Base-by-base conservation (phyloP, 1,140 invertebrate species). In the Riptortus pedestris region DNA sequence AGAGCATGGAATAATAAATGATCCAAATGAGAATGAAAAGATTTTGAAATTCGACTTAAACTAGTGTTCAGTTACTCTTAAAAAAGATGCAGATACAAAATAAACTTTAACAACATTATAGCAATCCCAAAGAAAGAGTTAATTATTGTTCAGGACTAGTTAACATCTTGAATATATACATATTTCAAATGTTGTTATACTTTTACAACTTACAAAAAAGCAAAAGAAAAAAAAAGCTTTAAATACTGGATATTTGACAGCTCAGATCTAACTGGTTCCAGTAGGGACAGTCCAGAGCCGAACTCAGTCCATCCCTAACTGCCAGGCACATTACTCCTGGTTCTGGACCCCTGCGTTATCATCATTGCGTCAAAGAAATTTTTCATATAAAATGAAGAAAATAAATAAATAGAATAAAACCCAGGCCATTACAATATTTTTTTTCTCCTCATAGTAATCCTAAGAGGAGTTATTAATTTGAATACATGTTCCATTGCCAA, bases 251-350 rank as follows among this genome's bases (percentile, higher is more conserved):
- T 24, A 12, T 24, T 24, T 1, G 51, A 55, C 12, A 24, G 18
- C 51, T 55, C 51, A 55, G 22, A 55, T 55, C 16, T 3, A 26
- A 26, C n/a, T n/a, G 51, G 16, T 55, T 55, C 51, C 51, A 55
- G 24, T 12, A 12, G 1, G 24, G 24, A 26, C 20, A 11, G n/a
- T n/a, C n/a, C n/a, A 55, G 3, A 14, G 51, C 51, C 51, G 16
- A 55, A 24, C 20, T 18, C 22, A 18, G 3, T 1, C 51, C 22
- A 27, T 11, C 51, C 14, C 24, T 24, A 27, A 26, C 51, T 55
- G 20, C 24, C 51, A 24, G 24, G 14, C 24, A 55, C 51, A 55
- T 14, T 55, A 18, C 24, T 55, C 14, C 24, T 24, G 51, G 51
- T 55, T 55, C 51, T 24, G 51, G 51, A 26, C 51, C 24, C 51